Conservation (phyloP, 2,113 vertebrate species). For the Leiothrix lutea region DNA sequence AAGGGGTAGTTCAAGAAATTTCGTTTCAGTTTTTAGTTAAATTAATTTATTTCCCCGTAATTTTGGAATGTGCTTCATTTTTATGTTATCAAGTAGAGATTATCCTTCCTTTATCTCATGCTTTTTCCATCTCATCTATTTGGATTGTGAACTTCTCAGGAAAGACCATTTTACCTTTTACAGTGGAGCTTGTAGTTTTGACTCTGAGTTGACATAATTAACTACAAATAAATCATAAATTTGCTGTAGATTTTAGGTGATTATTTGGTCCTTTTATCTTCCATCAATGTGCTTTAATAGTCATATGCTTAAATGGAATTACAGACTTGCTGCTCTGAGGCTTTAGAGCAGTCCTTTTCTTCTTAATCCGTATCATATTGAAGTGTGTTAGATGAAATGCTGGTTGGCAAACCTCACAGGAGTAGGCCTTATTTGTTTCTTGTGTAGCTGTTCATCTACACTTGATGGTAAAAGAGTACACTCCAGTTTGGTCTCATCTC, state of each 20-base stretch:
- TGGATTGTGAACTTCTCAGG: neutral
- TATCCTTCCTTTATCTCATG: neutral
- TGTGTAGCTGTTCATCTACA: neutral
- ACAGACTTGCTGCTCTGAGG: neutral
- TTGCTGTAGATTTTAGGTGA: neutral
- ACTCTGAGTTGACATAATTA: neutral
- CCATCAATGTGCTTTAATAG: neutral
- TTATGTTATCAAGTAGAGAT: neutral
- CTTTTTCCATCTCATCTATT: neutral
- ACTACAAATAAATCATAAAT: neutral
- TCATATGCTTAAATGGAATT: neutral
- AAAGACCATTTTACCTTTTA: neutral
- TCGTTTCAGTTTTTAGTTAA: neutral
- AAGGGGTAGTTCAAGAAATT: neutral
- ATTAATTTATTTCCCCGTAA: neutral
- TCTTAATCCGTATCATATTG: neutral
- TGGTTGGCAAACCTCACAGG: neutral
- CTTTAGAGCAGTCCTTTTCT: neutral
- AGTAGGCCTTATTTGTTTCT: neutral
- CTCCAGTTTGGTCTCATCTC: neutral
- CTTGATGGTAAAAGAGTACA: neutral
- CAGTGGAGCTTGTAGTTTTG: neutral
- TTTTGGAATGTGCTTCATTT: neutral
- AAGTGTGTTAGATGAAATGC: neutral
- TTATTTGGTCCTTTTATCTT: neutral